Base-by-base conservation (phyloP, 1,140 invertebrate species). In the Phymorhynchus buccinoides region DNA sequence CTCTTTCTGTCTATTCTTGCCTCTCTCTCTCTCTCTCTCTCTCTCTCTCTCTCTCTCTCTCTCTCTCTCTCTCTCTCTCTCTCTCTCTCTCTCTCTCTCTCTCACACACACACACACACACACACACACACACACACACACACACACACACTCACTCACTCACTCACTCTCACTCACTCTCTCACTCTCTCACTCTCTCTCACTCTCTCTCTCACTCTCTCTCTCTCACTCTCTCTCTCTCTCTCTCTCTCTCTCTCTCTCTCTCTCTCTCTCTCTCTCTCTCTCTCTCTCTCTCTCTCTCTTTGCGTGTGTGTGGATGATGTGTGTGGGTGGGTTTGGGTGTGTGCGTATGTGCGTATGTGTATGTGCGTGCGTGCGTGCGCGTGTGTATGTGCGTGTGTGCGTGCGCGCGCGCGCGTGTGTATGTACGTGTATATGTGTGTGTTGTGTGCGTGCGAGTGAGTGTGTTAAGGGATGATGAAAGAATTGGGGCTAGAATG, bases 51-150 rank as follows among this genome's bases (percentile, higher is more conserved):
- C 52, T 56, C 52, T 56, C 52, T 56, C 52, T 56, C 52, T 56
- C 52, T 56, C 52, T 56, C 52, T 56, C 27, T 56, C 52, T 56
- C 27, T 56, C 52, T 56, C 27, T 56, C 52, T 56, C 12, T 56
- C 52, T 56, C 12, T 56, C 52, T 56, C 66, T 68, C 66, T 68
- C 66, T 68, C 66, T 68, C 66, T 68, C 66, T 68, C 66, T 68
- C 32, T 68, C 66, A 68, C 22, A 68, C 66, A 78, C 75, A 78
- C 35, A 6, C 75, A 78, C 35, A 78, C 75, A 78, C 32, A 42
- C 75, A 78, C 66, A 68, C 75, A 78, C 32, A 42, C 75, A 37
- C 66, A 68, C 66, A 68, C 66, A 68, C 66, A 78, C 66, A 27
- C 35, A 78, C 75, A 18, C 75, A 78, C 75, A 1, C 35, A 78